Evolutionary conservation across 2,888 invertebrate species (phyloP).

Genomic region (Caenorhabditis angaria): DNA sequence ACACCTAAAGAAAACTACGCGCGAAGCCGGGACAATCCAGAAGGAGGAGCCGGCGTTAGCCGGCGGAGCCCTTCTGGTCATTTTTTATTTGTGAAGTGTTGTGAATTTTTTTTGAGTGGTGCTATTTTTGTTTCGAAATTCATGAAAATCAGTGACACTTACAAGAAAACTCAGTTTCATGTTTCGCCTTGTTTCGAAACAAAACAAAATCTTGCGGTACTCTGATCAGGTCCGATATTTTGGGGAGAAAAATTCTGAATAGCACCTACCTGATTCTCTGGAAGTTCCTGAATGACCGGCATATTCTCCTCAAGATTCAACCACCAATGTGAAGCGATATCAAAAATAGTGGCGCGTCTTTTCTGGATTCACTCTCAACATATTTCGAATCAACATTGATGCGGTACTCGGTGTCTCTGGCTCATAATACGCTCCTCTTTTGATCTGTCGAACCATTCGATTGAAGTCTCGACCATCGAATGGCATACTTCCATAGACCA

Average conservation of each 20-base stretch:
- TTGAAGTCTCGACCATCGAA: slow-evolving; percentile 97
- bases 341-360: slow-evolving; percentile 88
- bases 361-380: slow-evolving; percentile 91
- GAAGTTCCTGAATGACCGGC: slow-evolving; percentile 71
- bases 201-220: too few relatives aligned
- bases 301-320: slow-evolving; percentile 78
- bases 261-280: slow-evolving; percentile 71
- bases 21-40: too few relatives aligned
- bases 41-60: too few relatives aligned
- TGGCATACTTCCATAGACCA: slow-evolving; percentile 98
- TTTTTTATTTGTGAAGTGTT: too few relatives aligned
- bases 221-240: too few relatives aligned
- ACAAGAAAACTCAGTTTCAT: too few relatives aligned
- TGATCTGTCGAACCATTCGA: slow-evolving; percentile 93
- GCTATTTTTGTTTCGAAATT: too few relatives aligned
- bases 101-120: too few relatives aligned
- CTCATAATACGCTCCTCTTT: slow-evolving; percentile 95
- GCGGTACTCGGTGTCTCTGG: slow-evolving; percentile 91
- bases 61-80: too few relatives aligned
- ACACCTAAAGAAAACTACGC: too few relatives aligned
- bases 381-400: slow-evolving; percentile 89
- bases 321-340: slow-evolving; percentile 97
- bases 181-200: too few relatives aligned
- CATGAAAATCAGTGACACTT: too few relatives aligned
- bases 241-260: not conserved